Conservation (phyloP, 2,113 vertebrate genomes). For the Centropus bengalensis region DNA sequence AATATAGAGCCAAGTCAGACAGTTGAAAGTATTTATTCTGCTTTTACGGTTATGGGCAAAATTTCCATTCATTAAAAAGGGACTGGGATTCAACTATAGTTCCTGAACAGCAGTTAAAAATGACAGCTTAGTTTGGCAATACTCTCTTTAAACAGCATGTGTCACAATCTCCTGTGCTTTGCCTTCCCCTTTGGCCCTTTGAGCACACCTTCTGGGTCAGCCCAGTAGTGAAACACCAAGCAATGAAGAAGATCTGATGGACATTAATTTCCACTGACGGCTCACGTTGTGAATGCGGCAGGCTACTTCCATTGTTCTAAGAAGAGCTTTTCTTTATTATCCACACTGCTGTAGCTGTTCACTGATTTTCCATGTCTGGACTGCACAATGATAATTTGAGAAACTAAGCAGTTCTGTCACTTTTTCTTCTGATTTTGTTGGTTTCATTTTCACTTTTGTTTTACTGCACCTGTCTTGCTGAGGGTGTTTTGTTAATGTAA, state of each 20-base stretch:
- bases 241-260: neutral
- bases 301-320: neutral
- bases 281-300: neutral
- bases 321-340: neutral
- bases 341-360: neutral
- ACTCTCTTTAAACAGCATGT: too few species aligned
- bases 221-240: neutral
- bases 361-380: neutral
- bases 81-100: neutral
- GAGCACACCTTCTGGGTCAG: neutral
- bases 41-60: neutral
- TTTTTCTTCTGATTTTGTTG: neutral
- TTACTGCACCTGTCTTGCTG: neutral
- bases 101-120: neutral
- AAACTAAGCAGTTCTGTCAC: neutral
- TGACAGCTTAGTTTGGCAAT: neutral
- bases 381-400: neutral
- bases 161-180: neutral
- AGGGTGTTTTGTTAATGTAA: neutral
- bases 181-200: neutral
- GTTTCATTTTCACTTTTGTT: conserved; percentile 24
- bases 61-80: neutral
- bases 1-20: neutral
- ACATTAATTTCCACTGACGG: neutral
- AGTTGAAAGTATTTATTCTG: neutral